Evolutionary conservation across 2,888 invertebrate species (phyloP).

Genomic region (Bombylius discolor): DNA sequence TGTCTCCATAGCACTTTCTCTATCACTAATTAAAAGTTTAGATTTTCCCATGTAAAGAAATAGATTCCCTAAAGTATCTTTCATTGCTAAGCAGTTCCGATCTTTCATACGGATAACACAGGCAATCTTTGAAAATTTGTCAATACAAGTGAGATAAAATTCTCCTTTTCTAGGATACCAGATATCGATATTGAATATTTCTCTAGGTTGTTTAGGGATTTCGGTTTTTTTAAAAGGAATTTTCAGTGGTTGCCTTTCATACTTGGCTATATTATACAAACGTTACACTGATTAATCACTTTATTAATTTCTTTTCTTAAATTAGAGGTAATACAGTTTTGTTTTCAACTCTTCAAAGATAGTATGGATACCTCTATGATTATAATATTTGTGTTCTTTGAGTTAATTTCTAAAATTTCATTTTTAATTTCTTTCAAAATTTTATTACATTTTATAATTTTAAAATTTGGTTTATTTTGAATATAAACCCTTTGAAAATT

Average conservation of each 20-base stretch:
- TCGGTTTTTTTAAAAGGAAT: background rate
- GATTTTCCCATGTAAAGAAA: conserved; percentile 1
- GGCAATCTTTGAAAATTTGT: conserved; percentile 2
- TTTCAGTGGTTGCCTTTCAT: conserved; percentile 1
- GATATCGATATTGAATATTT: background rate
- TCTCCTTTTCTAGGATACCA: background rate
- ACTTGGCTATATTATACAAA: background rate
- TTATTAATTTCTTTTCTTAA: background rate
- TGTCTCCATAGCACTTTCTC: background rate
- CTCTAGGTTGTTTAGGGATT: background rate
- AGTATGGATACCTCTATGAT: background rate
- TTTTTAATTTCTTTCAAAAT: background rate
- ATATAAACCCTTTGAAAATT: background rate
- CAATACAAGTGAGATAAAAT: background rate
- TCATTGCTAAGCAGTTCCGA: background rate
- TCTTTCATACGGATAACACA: background rate
- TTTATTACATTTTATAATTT: background rate
- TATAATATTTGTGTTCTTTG: background rate
- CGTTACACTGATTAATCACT: background rate
- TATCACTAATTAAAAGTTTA: background rate
- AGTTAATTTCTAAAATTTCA: background rate
- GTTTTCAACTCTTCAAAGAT: background rate
- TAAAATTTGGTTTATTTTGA: background rate
- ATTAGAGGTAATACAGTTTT: background rate
- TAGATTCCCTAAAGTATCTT: background rate